phyloP scores from a whole-genome alignment of 2,888 invertebrate species.

The Malthinus seriepunctatus region DNA sequence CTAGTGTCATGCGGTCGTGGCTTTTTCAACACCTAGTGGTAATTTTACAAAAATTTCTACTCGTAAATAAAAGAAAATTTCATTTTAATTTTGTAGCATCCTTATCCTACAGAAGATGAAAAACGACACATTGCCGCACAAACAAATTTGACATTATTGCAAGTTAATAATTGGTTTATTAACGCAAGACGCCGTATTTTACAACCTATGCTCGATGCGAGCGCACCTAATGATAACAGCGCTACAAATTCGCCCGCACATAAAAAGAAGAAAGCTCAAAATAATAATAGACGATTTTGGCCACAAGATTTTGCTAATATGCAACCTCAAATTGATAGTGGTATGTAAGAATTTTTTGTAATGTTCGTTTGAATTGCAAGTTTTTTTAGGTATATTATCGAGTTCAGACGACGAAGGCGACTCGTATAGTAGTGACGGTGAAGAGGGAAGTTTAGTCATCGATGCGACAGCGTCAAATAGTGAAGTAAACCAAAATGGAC shows the following conservation, averaged over 20 bases:
- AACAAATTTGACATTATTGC: conserved; percentile 84
- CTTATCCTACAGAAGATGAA: conserved; percentile 94
- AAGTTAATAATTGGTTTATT: conserved; percentile 94
- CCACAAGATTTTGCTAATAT: conserved; percentile 67
- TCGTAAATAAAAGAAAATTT: background rate
- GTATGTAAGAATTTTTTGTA: conserved; percentile 46
- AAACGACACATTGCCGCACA: conserved; percentile 88
- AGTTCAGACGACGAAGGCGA: conserved; percentile 67
- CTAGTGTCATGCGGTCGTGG: conserved; percentile 96
- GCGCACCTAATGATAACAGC: conserved; percentile 51
- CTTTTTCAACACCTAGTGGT: conserved; percentile 95
- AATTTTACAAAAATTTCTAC: conserved; percentile 49
- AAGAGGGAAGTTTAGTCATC: conserved; percentile 59
- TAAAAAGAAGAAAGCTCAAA: conserved; percentile 63
- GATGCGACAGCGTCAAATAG: conserved; percentile 52
- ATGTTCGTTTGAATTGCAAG: background rate
- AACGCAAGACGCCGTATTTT: conserved; percentile 89
- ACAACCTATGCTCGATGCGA: conserved; percentile 88
- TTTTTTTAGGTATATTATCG: conserved; percentile 59
- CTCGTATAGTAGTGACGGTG: conserved; percentile 60
- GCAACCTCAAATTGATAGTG: conserved; percentile 65
- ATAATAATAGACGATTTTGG: conserved; percentile 73
- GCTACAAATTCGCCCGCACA: conserved; percentile 40
- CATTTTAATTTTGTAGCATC: conserved; percentile 68
- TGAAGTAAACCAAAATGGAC: conserved; percentile 50